phyloP scores from a whole-genome alignment of 2,797 vertebrate genomes.

The Siniperca scherzeri region DNA sequence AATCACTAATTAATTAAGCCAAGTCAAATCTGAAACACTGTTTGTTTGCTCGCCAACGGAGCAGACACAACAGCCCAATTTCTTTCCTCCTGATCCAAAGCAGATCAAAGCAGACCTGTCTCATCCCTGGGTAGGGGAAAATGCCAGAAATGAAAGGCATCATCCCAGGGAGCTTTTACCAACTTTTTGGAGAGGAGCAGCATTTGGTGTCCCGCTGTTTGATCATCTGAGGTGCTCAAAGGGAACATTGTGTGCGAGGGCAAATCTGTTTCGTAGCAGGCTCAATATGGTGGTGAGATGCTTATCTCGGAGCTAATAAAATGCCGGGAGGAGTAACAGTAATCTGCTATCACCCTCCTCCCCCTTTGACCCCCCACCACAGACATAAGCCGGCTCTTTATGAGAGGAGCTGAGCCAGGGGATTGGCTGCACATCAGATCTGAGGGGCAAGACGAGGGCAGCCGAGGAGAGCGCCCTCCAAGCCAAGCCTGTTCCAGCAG shows the following conservation, averaged over 20 bases:
- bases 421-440: slow-evolving; percentile 78
- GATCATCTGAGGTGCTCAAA: slow-evolving; percentile 85
- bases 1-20: slow-evolving; percentile 99
- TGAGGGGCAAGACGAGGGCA: slow-evolving; percentile 71
- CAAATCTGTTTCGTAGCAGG: slow-evolving; percentile 81
- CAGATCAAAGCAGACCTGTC: slow-evolving; percentile 95
- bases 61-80: slow-evolving; percentile 92
- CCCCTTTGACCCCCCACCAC: slow-evolving; percentile 41
- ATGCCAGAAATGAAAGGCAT: slow-evolving; percentile 84
- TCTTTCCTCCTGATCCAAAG: slow-evolving; percentile 86
- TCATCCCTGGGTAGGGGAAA: slow-evolving; percentile 85
- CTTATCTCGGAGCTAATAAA: slow-evolving; percentile 86
- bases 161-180: slow-evolving; percentile 84
- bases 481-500: slow-evolving; percentile 51
- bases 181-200: slow-evolving; percentile 82
- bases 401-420: slow-evolving; percentile 70
- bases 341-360: slow-evolving; percentile 78
- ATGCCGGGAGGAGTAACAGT: slow-evolving; percentile 82
- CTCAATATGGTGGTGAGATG: slow-evolving; percentile 81
- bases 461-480: slow-evolving; percentile 54
- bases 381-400: slow-evolving; percentile 78
- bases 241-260: slow-evolving; percentile 78
- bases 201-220: slow-evolving; percentile 79
- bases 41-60: slow-evolving; percentile 99
- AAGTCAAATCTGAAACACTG: slow-evolving; percentile 99